Conservation (phyloP, 2,113 vertebrate genomes). For the Archocentrus centrarchus region DNA sequence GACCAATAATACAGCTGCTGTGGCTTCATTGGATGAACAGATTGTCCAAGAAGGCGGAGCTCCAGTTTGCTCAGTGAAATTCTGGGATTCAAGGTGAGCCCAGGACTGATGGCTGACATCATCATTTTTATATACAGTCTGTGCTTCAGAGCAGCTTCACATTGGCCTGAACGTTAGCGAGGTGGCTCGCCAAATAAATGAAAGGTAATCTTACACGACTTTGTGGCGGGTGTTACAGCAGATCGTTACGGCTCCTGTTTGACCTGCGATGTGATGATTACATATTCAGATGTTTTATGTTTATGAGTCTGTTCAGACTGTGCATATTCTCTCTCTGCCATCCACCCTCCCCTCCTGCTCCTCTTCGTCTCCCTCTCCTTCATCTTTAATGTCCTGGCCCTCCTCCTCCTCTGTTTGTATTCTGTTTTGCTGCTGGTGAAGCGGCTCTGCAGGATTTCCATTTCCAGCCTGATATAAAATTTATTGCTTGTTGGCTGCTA, state of each 20-base stretch:
- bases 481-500: conserved; percentile 55
- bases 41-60: too few relatives aligned
- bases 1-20: too few relatives aligned
- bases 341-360: background rate
- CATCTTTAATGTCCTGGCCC: background rate
- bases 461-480: conserved; percentile 71
- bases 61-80: too few relatives aligned
- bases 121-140: background rate
- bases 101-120: background rate
- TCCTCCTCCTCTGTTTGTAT: conserved; percentile 26
- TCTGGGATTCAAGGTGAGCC: too few relatives aligned
- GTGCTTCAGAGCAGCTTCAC: background rate
- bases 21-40: too few relatives aligned
- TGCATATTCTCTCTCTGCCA: background rate
- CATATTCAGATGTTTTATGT: background rate
- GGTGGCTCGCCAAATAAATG: fast-evolving
- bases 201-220: background rate
- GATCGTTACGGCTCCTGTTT: background rate
- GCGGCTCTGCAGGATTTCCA: conserved; percentile 60
- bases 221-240: background rate
- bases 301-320: background rate
- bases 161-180: fast-evolving
- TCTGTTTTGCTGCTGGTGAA: conserved; percentile 55
- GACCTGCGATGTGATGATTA: background rate
- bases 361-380: background rate